A percentile compares a stretch with the other conserved stretches of the same genome.
Conservation (phyloP, 2,888 invertebrate genomes). For the Leucozona laternaria region DNA sequence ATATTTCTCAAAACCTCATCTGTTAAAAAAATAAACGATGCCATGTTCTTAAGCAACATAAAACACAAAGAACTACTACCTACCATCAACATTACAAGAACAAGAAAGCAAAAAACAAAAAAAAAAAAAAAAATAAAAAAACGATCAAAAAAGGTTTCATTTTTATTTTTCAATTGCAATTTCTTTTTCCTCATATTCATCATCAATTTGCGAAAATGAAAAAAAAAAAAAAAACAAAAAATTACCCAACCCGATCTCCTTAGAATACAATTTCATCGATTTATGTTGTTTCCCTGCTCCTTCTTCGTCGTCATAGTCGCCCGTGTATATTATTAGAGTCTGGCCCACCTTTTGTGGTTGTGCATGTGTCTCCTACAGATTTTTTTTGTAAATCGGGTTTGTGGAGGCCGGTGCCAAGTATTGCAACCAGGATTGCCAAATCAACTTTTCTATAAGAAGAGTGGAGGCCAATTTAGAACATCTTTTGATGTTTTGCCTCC, state of each 20-base stretch:
- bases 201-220: conserved; percentile 50
- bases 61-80: conserved; percentile 6
- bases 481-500: too few relatives aligned
- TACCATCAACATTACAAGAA: background rate
- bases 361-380: conserved; percentile 49
- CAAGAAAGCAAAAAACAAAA: conserved; percentile 19
- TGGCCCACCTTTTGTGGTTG: conserved; percentile 42
- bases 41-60: conserved; percentile 1
- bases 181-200: conserved; percentile 48
- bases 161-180: conserved; percentile 56
- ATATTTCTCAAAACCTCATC: background rate
- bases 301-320: conserved; percentile 31
- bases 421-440: background rate
- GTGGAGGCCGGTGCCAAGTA: background rate
- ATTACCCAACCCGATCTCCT: conserved; percentile 18
- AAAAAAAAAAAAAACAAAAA: background rate
- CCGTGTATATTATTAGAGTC: conserved; percentile 15
- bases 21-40: background rate
- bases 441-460: background rate
- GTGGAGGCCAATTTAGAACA: background rate
- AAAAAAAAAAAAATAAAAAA: too few relatives aligned
- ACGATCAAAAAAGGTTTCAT: background rate
- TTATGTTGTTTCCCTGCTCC: conserved; percentile 24
- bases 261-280: conserved; percentile 56
- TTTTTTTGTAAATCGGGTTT: conserved; percentile 46